Base-by-base conservation (phyloP, 2,797 vertebrate species). In the Melanotaenia boesemani region DNA sequence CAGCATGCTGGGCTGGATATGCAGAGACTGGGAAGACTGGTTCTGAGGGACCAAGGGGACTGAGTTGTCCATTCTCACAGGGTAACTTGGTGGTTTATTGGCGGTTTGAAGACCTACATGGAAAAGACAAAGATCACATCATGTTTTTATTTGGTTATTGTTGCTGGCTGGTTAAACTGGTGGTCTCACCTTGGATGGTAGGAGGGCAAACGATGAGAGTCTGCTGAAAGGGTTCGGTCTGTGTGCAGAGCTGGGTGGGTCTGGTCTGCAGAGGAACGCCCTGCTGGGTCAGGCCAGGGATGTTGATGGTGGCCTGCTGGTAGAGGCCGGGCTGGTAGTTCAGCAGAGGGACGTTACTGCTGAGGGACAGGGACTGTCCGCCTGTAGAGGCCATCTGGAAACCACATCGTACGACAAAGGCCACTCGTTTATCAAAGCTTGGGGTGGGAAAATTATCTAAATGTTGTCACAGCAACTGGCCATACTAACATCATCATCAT, bases 121-220 rank as follows among this genome's bases (percentile, higher is more conserved):
- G 7, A 3, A 30, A 2, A 8, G 22, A 62, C 4, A 15, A 0
- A 52, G 3, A 32, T 69, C 2, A 26, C 3, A 16, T 4, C 26
- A 0, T 12, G 24, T 12, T 4, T 41, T 15, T 0, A 36, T 13
- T 36, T 18, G 48, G 36, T 32, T 59, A 6, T 15, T 48, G 32
- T 4, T 50, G 57, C 36, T 22, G 22, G 22, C n/a, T 1, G 26
- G 18, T 22, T 22, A 10, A 48, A 50, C 2, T 13, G 46, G 10
- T 26, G 7, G 1, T 56, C 93, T 95, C 91, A 99, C 98, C 97
- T 89, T 99, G 98, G 86, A 99, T 98, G 86, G 97, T 95, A 52
- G 98, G 97, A 37, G 98, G 98, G 80, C 98, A 99, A 8, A 99
- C 98, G 41, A 99, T 99, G 90, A 99, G 98, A 0, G 98, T 99